Evolutionary conservation across 2,113 vertebrate genomes (phyloP).

Genomic region (Micronisus gabar): DNA sequence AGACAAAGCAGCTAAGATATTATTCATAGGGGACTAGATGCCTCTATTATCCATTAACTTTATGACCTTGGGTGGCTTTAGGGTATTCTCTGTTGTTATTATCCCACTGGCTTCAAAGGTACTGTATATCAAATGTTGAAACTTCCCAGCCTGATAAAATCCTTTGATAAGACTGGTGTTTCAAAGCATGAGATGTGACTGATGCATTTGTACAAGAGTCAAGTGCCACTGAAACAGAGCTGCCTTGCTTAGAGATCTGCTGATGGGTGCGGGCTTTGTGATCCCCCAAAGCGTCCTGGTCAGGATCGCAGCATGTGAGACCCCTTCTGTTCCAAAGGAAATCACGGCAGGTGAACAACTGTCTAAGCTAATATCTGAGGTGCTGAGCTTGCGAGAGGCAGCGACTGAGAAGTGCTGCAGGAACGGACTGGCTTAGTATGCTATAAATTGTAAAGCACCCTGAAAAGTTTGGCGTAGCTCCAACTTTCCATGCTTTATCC

Average conservation of each 20-base stretch:
- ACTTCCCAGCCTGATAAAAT: constrained; percentile 12
- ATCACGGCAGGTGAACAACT: neutral
- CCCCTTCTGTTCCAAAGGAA: neutral
- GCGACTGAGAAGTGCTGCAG: neutral
- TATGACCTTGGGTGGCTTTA: constrained; percentile 11
- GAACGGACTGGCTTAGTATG: neutral
- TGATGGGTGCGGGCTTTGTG: neutral
- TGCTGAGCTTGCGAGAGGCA: neutral
- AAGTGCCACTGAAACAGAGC: neutral
- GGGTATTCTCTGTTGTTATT: neutral
- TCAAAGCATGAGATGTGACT: neutral
- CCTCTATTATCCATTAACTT: constrained; percentile 55
- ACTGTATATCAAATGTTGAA: constrained; percentile 32
- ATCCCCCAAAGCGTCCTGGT: neutral
- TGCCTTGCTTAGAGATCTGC: neutral
- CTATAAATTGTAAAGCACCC: neutral
- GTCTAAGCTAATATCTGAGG: neutral
- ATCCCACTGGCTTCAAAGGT: constrained; percentile 27
- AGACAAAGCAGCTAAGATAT: neutral
- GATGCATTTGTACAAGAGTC: neutral
- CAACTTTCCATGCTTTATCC: neutral
- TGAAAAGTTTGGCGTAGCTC: neutral
- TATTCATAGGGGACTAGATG: neutral
- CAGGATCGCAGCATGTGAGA: neutral
- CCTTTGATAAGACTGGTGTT: constrained; percentile 6